Base-by-base conservation (phyloP, 2,888 invertebrate species). In the Subacronicta megacephala region DNA sequence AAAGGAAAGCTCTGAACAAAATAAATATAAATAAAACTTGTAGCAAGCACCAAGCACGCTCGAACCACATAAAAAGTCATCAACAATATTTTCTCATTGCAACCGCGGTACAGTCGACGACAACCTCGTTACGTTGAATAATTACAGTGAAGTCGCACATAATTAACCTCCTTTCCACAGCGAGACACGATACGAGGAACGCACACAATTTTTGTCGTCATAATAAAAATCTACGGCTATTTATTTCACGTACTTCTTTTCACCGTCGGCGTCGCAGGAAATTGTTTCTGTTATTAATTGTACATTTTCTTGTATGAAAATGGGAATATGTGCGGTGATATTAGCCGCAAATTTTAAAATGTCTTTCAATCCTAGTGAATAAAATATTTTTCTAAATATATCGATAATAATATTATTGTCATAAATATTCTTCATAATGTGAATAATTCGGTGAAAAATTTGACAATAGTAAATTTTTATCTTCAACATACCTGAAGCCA, bases 401-500 rank as follows among this genome's bases (percentile, higher is more conserved):
- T n/a, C n/a, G n/a, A n/a, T n/a, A n/a, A n/a, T n/a, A n/a, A n/a
- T n/a, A n/a, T n/a, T n/a, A n/a, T n/a, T n/a, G n/a, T n/a, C n/a
- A n/a, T n/a, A n/a, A n/a, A n/a, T n/a, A n/a, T n/a, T n/a, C n/a
- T n/a, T n/a, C n/a, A n/a, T n/a, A n/a, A n/a, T n/a, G n/a, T n/a
- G n/a, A n/a, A n/a, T n/a, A n/a, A n/a, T n/a, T n/a, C n/a, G n/a
- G n/a, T n/a, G n/a, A n/a, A n/a, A n/a, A n/a, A n/a, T n/a, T n/a
- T n/a, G n/a, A n/a, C n/a, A n/a, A n/a, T n/a, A n/a, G n/a, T n/a
- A n/a, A n/a, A n/a, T n/a, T n/a, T n/a, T n/a, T n/a, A n/a, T n/a
- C 23, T 23, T 3, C 10, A 10, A 78, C 86, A 80, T 62, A 93
- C 93, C 90, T 94, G 94, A 45, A 95, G 85, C 94, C 94, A 95